A percentile compares a stretch with the other conserved stretches of the same genome.
Evolutionary conservation across 2,888 invertebrate species (phyloP).

Genomic region (Melinopterus prodromus): DNA sequence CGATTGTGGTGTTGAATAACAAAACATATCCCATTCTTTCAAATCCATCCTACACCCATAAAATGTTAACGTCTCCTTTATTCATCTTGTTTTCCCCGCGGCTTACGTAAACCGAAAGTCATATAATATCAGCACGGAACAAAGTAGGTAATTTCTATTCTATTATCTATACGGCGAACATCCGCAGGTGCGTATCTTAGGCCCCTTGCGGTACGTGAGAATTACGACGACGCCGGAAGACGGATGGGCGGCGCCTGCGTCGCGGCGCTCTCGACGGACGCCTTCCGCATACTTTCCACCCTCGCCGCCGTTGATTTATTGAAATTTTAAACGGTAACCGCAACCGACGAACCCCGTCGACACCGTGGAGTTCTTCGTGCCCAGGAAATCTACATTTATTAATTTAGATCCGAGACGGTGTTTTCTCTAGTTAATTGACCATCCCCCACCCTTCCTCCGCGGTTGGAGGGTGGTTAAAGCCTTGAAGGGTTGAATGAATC

Average conservation of each 20-base stretch:
- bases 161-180: not conserved
- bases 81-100: no score
- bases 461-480: not conserved
- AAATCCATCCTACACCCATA: no score
- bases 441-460: not conserved
- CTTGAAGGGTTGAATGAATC: not conserved
- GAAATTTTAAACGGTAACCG: constrained; percentile 4
- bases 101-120: no score
- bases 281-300: not conserved
- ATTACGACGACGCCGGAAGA: not conserved
- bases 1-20: no score
- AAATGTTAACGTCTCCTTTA: no score
- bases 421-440: constrained; percentile 4
- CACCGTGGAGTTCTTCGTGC: not conserved
- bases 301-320: not conserved
- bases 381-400: not conserved
- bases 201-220: not conserved
- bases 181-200: not conserved
- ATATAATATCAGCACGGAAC: not conserved
- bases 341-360: not conserved
- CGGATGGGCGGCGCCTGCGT: not conserved
- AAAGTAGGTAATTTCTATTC: constrained; percentile 4
- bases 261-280: not conserved
- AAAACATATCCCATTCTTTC: no score
- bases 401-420: not conserved